Evolutionary conservation across 1,140 invertebrate genomes (phyloP), one percentile per base, ranked within the genome.

Genomic region (Pseudomyrmex dendroicus): DNA sequence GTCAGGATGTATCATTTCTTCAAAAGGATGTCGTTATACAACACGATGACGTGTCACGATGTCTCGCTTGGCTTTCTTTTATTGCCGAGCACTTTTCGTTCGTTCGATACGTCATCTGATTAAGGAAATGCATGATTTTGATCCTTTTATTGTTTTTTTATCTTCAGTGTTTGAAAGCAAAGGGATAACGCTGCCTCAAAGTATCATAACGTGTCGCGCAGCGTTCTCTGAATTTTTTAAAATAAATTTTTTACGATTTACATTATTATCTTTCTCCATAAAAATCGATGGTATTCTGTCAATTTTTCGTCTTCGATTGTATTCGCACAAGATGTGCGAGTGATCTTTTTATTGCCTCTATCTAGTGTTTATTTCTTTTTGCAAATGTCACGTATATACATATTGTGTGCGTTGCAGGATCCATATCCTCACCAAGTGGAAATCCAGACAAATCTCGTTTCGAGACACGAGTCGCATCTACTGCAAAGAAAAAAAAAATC

Each of bases 1-100:
- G 66, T 54, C 10, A 70, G 64, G 50, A 66, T 64, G 62, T 22
- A 52, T 20, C 10, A 50, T 46, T 77, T 22, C 52, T 59, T 57
- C 15, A 20, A 17, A 48, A 72, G 10, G 7, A 82, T 74, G 82
- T 72, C 86, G 86, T 82, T 15, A 13, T 22, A 90, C 90, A 85
- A 82, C 84, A 90, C 82, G 12, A 64, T 10, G 67, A 91, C 84
- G 73, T 90, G 89, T 66, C 83, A 22, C 68, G 64, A 87, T 59
- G 64, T 88, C 57, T 82, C 17, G 35, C 35, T 15, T 50, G 17
- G n/a, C 20, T 10, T 73, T 7, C 46, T 54, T 48, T 20, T 48
- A 46, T 2, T 57, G 9, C 4, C 9, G 54, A 72, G 3, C 8
- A 46, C 56, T 15, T 54, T 48, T 63, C 2, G 15, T 80, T n/a